Conservation (phyloP, 2,888 invertebrate genomes). For the Theodoxus fluviatilis region DNA sequence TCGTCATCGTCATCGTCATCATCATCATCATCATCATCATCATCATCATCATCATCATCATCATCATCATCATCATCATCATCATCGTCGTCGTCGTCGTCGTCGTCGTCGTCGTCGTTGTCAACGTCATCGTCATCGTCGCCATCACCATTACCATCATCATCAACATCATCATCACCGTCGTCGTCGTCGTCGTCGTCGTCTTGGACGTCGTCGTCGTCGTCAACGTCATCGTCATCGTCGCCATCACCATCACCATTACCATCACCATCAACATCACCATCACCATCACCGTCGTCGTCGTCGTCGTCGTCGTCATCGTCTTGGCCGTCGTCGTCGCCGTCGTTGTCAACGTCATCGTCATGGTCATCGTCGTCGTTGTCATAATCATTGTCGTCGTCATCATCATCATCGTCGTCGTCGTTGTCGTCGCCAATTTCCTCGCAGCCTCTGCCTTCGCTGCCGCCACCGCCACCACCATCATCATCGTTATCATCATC, state of each 20-base stretch:
- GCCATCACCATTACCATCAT: background rate
- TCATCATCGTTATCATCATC: background rate
- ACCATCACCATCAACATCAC: conserved; percentile 12
- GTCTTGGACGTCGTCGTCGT: conserved; percentile 1
- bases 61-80: conserved; percentile 19
- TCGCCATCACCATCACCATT: conserved; percentile 7
- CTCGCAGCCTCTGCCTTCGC: background rate
- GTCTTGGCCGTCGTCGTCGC: background rate
- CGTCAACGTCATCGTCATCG: conserved; percentile 10
- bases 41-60: conserved; percentile 23
- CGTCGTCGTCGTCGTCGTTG: background rate
- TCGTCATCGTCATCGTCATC: conserved; percentile 2
- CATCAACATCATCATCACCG: background rate
- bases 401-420: background rate
- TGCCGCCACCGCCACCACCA: background rate
- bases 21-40: conserved; percentile 7
- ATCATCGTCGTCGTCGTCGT: conserved; percentile 20
- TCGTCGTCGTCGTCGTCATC: conserved; percentile 1
- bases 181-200: conserved; percentile 15
- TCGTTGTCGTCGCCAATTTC: no score
- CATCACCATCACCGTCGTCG: conserved; percentile 7
- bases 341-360: conserved; percentile 1
- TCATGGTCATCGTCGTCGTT: conserved; percentile 18
- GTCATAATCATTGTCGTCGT: conserved; percentile 5
- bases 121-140: background rate